Base-by-base conservation (phyloP, 2,888 invertebrate genomes). In the Lasius platythorax region DNA sequence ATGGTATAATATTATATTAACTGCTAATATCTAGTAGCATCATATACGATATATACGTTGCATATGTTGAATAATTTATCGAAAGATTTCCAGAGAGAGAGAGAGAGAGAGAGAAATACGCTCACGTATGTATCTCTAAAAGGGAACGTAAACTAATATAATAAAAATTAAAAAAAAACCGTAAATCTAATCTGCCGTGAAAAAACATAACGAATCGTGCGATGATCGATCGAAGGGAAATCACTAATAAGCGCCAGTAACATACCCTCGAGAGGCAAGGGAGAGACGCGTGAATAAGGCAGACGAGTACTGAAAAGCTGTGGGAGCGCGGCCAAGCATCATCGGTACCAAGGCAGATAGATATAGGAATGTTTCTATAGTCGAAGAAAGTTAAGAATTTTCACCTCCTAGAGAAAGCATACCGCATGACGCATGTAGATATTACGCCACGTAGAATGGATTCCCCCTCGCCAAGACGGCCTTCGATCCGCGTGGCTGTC, bases 401-500 rank as follows among this genome's bases (percentile, higher is more conserved):
- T 92, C 92, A 91, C 91, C 91, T 92, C 91, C 89, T 87, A 90
- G 92, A 92, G 92, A 92, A 92, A 92, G 92, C 91, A 92, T 91
- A 91, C 90, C 92, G 90, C 90, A 90, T 90, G 89, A 91, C 88
- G 87, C 85, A 87, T 85, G 86, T 88, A 84, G 84, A 75, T 82
- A 56, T 61, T 81, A 82, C 78, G 84, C 84, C 85, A 85, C 66
- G 73, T 50, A 67, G 50, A 83, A 76, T 70, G 61, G 63, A 81
- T 61, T 33, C 74, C 75, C 70, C 64, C 30, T 73, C 61, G 72
- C 70, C 66, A 40, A 72, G 83, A 64, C 64, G 83, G 84, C 72
- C 84, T 68, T 84, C 70, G 81, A 84, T 70, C 18, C 56, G 9
- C 56, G 46, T 28, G 9, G 28, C 50, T 23, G 40, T 40, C 30